Evolutionary conservation across 2,888 invertebrate genomes (phyloP).

Genomic region (Nycteola revayana): DNA sequence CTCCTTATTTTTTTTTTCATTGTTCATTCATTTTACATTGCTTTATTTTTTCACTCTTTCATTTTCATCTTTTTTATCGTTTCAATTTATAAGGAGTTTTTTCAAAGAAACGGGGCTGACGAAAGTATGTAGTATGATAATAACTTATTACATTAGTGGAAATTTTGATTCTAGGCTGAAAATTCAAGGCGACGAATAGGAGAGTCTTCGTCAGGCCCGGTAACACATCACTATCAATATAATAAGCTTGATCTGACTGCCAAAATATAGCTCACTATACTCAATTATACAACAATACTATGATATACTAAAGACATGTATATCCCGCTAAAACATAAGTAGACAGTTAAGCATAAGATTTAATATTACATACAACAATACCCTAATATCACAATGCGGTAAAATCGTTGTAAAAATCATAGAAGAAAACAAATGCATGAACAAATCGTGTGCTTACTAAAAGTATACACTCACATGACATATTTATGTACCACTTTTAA

Average conservation of each 20-base stretch:
- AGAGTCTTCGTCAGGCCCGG: conserved; percentile 55
- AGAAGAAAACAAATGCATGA: too few species aligned
- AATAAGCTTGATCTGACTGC: conserved; percentile 40
- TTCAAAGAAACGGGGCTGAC: conserved; percentile 49
- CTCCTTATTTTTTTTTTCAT: conserved; percentile 45
- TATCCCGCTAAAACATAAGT: too few species aligned
- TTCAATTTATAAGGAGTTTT: conserved; percentile 46
- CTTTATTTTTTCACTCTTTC: conserved; percentile 4
- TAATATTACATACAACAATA: too few species aligned
- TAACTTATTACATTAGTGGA: conserved; percentile 42
- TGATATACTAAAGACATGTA: too few species aligned
- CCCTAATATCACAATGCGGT: too few species aligned
- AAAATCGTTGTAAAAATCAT: too few species aligned
- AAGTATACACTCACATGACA: too few species aligned
- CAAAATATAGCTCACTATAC: conserved; percentile 29
- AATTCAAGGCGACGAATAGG: conserved; percentile 55
- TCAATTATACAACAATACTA: too few species aligned
- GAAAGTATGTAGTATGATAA: conserved; percentile 44
- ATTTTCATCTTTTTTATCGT: conserved; percentile 5
- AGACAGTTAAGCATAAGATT: too few species aligned
- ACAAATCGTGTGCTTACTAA: too few species aligned
- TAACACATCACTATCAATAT: conserved; percentile 43
- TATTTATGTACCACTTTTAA: too few species aligned
- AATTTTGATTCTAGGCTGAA: conserved; percentile 54
- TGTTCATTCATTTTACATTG: conserved; percentile 5